Percentiles rank a stretch among this genome's conserved stretches.
Evolutionary conservation across 2,113 vertebrate genomes (phyloP).

Genomic region (Oophaga pumilio): DNA sequence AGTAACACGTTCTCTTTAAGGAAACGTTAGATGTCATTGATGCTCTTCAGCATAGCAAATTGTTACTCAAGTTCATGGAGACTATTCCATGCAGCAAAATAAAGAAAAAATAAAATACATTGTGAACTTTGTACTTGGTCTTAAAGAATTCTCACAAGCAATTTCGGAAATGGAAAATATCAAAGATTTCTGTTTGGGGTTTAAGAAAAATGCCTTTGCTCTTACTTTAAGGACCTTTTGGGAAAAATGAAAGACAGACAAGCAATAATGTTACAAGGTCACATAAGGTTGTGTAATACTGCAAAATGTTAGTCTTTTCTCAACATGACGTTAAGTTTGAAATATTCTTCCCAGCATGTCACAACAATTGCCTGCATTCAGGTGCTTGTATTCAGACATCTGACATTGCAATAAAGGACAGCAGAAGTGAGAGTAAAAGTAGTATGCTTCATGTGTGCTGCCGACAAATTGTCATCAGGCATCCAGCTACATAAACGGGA

Average conservation of each 20-base stretch:
- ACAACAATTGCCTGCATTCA: conserved; percentile 46
- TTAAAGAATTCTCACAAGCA: conserved; percentile 16
- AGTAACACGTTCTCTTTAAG: neutral
- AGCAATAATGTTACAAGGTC: conserved; percentile 26
- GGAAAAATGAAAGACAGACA: conserved; percentile 46
- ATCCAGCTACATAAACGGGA: neutral
- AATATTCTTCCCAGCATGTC: conserved; percentile 52
- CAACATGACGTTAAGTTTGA: conserved; percentile 52
- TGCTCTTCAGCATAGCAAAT: neutral
- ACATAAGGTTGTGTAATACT: conserved; percentile 42
- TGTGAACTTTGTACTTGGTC: neutral
- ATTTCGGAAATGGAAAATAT: conserved; percentile 33
- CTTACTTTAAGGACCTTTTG: conserved; percentile 36
- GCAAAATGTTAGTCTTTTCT: conserved; percentile 54
- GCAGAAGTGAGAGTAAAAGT: conserved; percentile 12
- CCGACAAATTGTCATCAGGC: neutral
- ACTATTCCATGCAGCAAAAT: neutral
- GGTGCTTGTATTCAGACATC: conserved; percentile 41
- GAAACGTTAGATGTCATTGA: neutral
- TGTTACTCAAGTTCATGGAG: neutral
- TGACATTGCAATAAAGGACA: conserved; percentile 49
- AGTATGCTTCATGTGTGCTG: conserved; percentile 6
- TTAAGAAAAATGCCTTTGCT: conserved; percentile 1
- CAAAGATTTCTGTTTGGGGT: conserved; percentile 25
- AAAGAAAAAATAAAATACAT: neutral